phyloP scores from a whole-genome alignment of 2,113 vertebrate species.

The Spheniscus mendiculus region DNA sequence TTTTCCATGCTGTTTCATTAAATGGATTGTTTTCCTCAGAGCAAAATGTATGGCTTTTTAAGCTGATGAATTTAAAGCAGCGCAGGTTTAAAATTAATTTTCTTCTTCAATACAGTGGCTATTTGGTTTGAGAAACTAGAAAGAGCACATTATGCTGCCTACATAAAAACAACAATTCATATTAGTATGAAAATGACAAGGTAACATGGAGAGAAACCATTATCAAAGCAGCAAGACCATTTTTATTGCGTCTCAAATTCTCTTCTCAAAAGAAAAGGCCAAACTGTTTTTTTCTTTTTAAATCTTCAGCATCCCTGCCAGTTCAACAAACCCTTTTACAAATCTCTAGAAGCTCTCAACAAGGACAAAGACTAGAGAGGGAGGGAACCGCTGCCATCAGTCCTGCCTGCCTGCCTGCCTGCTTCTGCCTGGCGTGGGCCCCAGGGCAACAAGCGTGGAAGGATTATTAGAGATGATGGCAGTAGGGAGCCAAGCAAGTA shows the following conservation, averaged over 20 bases:
- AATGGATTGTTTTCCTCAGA: background rate
- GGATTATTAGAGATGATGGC: background rate
- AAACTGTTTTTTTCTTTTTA: background rate
- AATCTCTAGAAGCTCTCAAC: background rate
- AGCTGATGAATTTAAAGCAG: background rate
- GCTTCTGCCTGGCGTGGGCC: accelerated
- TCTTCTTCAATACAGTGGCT: background rate
- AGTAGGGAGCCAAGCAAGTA: background rate
- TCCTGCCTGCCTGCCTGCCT: background rate
- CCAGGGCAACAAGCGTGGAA: background rate
- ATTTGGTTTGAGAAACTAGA: background rate
- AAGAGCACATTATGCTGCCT: background rate
- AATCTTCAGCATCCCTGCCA: background rate
- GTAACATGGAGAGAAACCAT: background rate
- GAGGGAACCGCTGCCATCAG: background rate
- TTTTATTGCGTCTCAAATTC: background rate
- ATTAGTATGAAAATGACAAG: background rate
- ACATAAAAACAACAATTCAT: background rate
- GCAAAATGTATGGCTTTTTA: background rate
- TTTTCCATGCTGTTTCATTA: background rate
- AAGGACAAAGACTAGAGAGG: background rate
- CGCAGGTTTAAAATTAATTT: background rate
- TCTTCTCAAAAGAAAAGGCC: background rate
- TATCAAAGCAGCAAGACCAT: background rate
- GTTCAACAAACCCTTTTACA: background rate